Base-by-base conservation (phyloP, 2,113 vertebrate genomes). In the Hystrix brachyura region DNA sequence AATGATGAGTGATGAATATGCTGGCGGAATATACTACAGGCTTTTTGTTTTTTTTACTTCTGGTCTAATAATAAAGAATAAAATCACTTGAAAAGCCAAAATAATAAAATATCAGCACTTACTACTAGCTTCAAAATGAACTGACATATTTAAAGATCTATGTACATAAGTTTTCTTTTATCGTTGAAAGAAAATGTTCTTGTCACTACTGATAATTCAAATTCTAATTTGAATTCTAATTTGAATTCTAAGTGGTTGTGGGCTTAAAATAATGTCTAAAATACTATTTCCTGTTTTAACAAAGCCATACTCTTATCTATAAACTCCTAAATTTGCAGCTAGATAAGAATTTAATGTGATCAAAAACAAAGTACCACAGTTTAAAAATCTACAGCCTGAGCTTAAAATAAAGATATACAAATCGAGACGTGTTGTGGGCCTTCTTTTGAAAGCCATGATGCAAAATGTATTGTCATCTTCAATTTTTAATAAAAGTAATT, bases 1-100 rank as follows among this genome's bases (percentile, higher is more conserved):
- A 98, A 98, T 98, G 97, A 98, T 98, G 98, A 98, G 98, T 97
- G 98, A 99, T 98, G 98, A 95, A 97, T 81, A 91, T 94, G 97
- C 91, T 97, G 96, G 96, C 51, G 88, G 90, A 91, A 96, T 96
- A 97, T 92, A 94, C 90, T 91, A 89, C 69, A 6, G 59, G 4
- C 81, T 82, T 89, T 91, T 4, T 12, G 38, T 38, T 76, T 97
- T 89, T 92, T 94, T 38, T 21, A 76, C 91, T 97, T 95, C 94
- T 97, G 96, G 94, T 95, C 87, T 98, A 97, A 97, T 97, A 96
- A 97, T 97, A 98, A 98, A 98, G 94, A 98, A 94, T 72, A 97
- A 97, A 98, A 97, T 96, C 87, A 96, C 90, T 98, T 98, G 97
- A 98, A 98, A 98, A 98, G 96, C 91, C 96, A 95, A 83, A 97